phyloP scores from a whole-genome alignment of 2,888 invertebrate genomes.

The Morinoia aosen region DNA sequence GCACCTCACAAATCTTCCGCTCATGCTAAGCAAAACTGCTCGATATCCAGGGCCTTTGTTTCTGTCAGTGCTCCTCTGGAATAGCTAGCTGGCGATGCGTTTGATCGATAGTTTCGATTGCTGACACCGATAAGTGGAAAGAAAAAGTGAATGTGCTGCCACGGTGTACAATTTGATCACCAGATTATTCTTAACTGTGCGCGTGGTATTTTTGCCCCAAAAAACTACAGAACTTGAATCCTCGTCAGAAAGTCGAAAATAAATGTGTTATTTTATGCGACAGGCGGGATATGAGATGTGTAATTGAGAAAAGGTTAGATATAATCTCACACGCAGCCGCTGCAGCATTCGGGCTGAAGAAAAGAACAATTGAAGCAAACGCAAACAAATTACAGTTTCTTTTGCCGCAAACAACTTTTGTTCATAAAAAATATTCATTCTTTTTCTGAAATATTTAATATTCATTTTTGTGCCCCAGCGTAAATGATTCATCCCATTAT shows the following conservation, averaged over 20 bases:
- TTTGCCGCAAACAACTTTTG: not conserved
- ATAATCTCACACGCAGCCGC: not conserved
- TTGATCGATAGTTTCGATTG: slow-evolving; percentile 32
- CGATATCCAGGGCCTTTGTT: not conserved
- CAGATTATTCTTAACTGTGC: not conserved
- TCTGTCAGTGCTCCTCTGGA: not conserved
- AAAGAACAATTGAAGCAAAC: not conserved
- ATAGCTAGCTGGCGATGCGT: not conserved
- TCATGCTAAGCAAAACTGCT: not conserved
- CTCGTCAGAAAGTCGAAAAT: not conserved
- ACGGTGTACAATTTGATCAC: slow-evolving; percentile 24
- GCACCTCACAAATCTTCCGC: not conserved
- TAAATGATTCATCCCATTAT: not conserved
- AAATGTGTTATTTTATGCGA: not conserved
- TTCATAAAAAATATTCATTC: not conserved
- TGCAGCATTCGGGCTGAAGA: not conserved
- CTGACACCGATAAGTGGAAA: not conserved
- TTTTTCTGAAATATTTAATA: not conserved
- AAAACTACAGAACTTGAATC: not conserved
- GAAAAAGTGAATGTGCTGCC: not conserved
- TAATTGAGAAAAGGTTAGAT: slow-evolving; percentile 27
- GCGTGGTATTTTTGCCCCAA: not conserved
- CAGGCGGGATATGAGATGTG: not conserved
- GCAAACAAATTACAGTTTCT: not conserved
- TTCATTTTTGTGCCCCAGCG: not conserved